Evolutionary conservation across 2,888 invertebrate species (phyloP).

Genomic region (Lasioglossum morio): DNA sequence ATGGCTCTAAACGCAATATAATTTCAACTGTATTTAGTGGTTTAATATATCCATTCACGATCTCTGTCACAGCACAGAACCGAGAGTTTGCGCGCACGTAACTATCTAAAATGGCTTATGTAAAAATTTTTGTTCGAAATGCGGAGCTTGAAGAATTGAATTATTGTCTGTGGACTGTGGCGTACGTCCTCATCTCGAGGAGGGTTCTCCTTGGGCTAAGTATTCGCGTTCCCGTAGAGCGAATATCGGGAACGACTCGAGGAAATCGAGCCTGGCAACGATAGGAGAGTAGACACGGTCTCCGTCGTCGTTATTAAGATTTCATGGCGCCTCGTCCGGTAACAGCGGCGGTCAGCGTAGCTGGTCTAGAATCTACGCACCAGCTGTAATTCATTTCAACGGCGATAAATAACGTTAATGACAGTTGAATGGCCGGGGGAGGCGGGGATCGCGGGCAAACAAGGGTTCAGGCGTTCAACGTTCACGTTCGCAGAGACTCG

Average conservation of each 20-base stretch:
- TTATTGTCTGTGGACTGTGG: neutral
- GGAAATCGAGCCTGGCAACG: slow-evolving; percentile 25
- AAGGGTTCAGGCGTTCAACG: slow-evolving; percentile 47
- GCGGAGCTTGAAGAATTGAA: neutral
- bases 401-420: slow-evolving; percentile 69
- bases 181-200: neutral
- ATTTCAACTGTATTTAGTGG: too few relatives aligned
- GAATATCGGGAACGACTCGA: slow-evolving; percentile 14
- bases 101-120: too few relatives aligned
- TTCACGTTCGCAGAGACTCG: slow-evolving; percentile 41
- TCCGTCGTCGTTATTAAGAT: slow-evolving; percentile 64
- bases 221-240: neutral
- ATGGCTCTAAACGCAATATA: too few relatives aligned
- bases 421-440: slow-evolving; percentile 66
- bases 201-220: neutral
- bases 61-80: too few relatives aligned
- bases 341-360: slow-evolving; percentile 33
- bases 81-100: too few relatives aligned
- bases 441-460: slow-evolving; percentile 57
- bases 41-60: too few relatives aligned
- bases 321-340: slow-evolving; percentile 55
- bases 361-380: slow-evolving; percentile 51
- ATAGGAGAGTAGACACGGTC: neutral
- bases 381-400: slow-evolving; percentile 58
- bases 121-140: neutral